These are phyloP conservation scores for Notechis scutatus DNA, from an alignment of 2,113 vertebrate genomes.

Conservation along the genomic window DNA sequence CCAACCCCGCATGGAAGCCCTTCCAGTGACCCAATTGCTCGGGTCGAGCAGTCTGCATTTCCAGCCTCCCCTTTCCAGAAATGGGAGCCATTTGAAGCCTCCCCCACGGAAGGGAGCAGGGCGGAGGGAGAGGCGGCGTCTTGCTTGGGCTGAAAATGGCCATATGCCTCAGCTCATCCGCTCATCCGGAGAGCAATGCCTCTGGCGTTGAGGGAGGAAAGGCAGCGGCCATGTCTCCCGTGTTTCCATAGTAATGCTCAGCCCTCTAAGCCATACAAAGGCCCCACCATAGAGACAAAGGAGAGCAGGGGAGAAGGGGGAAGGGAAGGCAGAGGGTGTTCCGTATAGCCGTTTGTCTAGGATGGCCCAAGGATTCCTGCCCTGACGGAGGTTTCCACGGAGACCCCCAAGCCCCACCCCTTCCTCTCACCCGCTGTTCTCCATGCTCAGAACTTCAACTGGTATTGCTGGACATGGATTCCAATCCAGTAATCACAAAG, in stretches of 20 bases:
- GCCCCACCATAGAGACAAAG: neutral
- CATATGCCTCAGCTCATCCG: neutral
- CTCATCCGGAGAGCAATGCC: rapidly evolving
- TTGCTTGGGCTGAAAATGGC: neutral
- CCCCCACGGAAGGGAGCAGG: no score
- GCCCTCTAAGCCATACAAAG: neutral
- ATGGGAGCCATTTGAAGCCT: rapidly evolving
- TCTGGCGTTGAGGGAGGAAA: rapidly evolving
- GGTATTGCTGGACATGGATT: neutral
- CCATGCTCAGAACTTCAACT: neutral
- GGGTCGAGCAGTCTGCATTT: neutral
- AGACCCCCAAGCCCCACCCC: neutral
- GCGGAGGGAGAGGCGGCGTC: rapidly evolving
- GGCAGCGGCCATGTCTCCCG: neutral
- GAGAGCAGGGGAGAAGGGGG: no score
- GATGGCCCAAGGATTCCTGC: neutral
- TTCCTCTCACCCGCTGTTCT: neutral
- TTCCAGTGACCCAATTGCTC: neutral
- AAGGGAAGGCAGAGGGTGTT: neutral
- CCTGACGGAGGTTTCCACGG: neutral
- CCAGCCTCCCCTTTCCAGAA: rapidly evolving
- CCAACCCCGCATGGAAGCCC: neutral
- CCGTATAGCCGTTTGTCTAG: neutral
- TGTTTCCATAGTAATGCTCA: neutral
- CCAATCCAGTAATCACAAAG: neutral